A percentile compares a stretch with the other conserved stretches of the same genome.
Conservation (phyloP, 1,140 invertebrate species). For the Dolichoris vasculosae region DNA sequence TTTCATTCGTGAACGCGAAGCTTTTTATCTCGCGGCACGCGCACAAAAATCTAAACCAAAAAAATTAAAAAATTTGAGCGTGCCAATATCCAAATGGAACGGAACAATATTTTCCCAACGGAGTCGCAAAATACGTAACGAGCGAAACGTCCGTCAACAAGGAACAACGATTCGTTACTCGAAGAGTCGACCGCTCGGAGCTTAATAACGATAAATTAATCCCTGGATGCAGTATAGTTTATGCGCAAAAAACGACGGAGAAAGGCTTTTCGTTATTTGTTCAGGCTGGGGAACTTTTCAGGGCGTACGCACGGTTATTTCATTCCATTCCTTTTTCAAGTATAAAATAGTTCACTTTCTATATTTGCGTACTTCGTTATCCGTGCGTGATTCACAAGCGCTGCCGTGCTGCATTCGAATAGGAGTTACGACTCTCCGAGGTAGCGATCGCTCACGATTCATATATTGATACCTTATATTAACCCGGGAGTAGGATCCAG, state of each 20-base stretch:
- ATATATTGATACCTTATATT: no score
- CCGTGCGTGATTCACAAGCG: background rate
- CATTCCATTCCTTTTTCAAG: background rate
- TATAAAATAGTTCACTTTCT: conserved; percentile 35
- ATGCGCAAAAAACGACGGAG: background rate
- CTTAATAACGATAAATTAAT: background rate
- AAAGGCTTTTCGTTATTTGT: background rate
- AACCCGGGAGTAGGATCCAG: background rate
- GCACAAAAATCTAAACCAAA: no score
- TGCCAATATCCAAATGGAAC: no score
- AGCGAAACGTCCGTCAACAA: no score
- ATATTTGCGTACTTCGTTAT: conserved; percentile 11
- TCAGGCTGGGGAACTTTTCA: no score
- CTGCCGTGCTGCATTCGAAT: background rate
- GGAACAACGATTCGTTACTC: no score
- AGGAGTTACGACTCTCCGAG: background rate
- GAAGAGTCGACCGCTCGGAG: background rate
- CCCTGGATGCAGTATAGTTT: background rate
- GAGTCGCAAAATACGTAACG: no score
- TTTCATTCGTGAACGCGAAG: no score
- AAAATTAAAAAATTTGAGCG: no score
- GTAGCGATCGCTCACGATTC: background rate
- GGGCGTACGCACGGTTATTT: background rate
- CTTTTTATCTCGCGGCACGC: no score
- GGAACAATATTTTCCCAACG: no score